Percentiles rank a stretch among this genome's conserved stretches.
Conservation (phyloP, 1,140 invertebrate genomes). For the Musca domestica region DNA sequence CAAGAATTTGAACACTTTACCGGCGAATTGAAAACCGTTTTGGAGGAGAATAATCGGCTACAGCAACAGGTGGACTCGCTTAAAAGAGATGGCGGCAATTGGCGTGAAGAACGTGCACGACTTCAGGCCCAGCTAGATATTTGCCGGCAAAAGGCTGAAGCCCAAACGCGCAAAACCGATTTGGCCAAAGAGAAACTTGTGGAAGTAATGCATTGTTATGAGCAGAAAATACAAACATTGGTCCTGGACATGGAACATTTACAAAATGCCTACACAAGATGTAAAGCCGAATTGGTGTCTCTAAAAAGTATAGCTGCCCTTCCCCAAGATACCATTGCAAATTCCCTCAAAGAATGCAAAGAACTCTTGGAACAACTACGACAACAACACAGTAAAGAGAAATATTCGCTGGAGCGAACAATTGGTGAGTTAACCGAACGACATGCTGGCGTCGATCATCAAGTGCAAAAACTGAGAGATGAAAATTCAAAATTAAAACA, state of each 20-base stretch:
- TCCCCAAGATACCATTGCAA: constrained; percentile 58
- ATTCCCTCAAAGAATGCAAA: constrained; percentile 64
- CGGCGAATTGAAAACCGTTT: constrained; percentile 60
- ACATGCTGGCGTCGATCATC: constrained; percentile 32
- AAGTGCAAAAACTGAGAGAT: constrained; percentile 50
- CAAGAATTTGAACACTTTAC: constrained; percentile 63
- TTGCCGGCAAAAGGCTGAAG: constrained; percentile 46
- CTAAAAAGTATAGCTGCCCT: constrained; percentile 59
- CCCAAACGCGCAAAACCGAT: constrained; percentile 53
- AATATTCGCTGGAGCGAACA: constrained; percentile 53
- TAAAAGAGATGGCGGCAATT: constrained; percentile 56
- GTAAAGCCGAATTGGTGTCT: constrained; percentile 59
- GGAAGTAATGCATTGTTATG: constrained; percentile 61
- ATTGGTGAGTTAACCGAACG: constrained; percentile 48
- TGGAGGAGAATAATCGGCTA: constrained; percentile 64
- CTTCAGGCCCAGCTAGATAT: constrained; percentile 47
- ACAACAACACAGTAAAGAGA: constrained; percentile 61
- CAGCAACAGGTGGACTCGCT: constrained; percentile 59
- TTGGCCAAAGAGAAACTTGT: constrained; percentile 61
- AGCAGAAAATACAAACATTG: constrained; percentile 61
- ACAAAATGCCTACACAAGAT: constrained; percentile 58
- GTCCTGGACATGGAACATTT: constrained; percentile 61
- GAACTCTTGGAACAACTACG: constrained; percentile 64
- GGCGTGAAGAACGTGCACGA: constrained; percentile 49
- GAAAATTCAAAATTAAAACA: constrained; percentile 49